These are phyloP conservation scores for Alaudala cheleensis DNA, from an alignment of 2,113 vertebrate genomes.

Conservation along the genomic window DNA sequence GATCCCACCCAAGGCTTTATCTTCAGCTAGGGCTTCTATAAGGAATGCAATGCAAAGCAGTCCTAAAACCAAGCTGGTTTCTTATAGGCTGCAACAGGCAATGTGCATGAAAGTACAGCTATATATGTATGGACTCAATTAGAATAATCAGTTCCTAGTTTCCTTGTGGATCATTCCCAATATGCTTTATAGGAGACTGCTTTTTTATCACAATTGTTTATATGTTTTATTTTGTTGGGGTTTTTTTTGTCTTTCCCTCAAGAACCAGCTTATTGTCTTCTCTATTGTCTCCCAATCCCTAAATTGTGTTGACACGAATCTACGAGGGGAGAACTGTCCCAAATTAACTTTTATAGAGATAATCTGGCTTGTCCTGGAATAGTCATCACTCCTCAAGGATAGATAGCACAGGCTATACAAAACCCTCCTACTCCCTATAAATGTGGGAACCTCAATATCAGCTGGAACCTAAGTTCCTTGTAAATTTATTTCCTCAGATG, in stretches of 20 bases:
- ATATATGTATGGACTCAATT: not conserved
- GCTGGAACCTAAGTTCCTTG: not conserved
- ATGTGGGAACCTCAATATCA: not conserved
- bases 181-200: not conserved
- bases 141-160: not conserved
- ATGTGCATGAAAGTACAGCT: not conserved
- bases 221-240: not conserved
- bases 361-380: not conserved
- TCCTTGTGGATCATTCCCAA: not conserved
- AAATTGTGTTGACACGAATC: not conserved
- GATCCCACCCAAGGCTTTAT: not conserved
- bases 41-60: not conserved
- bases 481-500: not conserved
- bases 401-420: not conserved
- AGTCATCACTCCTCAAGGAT: not conserved
- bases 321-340: not conserved
- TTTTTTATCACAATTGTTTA: not conserved
- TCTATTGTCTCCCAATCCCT: not conserved
- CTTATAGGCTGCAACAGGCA: not conserved
- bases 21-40: not conserved
- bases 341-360: not conserved
- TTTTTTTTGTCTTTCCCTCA: accelerated
- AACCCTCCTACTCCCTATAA: not conserved
- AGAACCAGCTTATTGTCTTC: not conserved
- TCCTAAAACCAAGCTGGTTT: not conserved